Evolutionary conservation across 1,140 invertebrate species (phyloP).

Genomic region (Papilio polyxenes): DNA sequence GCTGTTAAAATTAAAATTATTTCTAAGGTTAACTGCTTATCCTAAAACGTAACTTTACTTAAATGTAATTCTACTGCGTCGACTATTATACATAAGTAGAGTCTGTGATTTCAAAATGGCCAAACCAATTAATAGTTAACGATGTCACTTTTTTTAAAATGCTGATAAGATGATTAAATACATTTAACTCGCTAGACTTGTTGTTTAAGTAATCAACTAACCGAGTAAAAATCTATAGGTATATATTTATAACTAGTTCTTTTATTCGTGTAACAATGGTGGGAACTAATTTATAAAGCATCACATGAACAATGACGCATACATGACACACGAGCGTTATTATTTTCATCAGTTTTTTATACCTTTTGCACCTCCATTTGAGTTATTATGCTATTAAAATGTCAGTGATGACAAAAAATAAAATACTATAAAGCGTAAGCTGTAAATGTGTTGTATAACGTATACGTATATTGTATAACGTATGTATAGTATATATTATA

Average conservation of each 20-base stretch:
- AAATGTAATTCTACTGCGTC: neutral
- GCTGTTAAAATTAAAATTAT: too few species aligned
- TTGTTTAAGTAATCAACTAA: slow-evolving; percentile 1
- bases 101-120: neutral
- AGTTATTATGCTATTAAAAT: neutral
- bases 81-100: neutral
- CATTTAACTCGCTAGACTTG: neutral
- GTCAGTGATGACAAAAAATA: neutral
- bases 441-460: neutral
- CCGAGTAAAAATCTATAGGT: neutral
- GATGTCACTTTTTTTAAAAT: neutral
- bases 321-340: neutral
- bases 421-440: neutral
- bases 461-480: too few species aligned
- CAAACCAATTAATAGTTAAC: neutral
- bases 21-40: neutral
- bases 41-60: neutral
- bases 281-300: slow-evolving; percentile 11
- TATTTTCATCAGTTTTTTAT: neutral
- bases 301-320: slow-evolving; percentile 17
- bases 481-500: too few species aligned
- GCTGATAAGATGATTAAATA: neutral
- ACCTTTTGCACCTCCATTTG: neutral
- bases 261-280: slow-evolving; percentile 8
- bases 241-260: neutral